Base-by-base conservation (phyloP, 1,140 invertebrate genomes). In the Phocides pigmalion region DNA sequence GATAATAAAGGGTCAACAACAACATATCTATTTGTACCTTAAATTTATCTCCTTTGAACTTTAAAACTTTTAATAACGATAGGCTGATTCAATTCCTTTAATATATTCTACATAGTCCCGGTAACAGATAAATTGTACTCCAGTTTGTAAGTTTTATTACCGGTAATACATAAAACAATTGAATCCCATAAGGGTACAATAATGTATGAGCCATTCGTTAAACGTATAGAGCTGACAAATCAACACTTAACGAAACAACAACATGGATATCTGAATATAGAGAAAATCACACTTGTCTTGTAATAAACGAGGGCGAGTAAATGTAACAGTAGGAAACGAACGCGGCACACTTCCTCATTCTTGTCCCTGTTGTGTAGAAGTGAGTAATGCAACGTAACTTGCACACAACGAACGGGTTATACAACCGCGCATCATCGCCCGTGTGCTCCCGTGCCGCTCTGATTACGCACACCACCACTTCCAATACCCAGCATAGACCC, bases 281-380 rank as follows among this genome's bases (percentile, higher is more conserved):
- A 58, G 41, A 63, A 67, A n/a, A n/a, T n/a, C n/a, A 70, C 62
- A 74, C 54, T 70, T 68, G 54, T 66, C 63, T 59, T 67, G 62
- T 62, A 39, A 66, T 62, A 74, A 84, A 82, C 71, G 77, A 82
- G 82, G 74, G 63, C 74, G 61, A 77, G 73, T 81, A 79, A 85
- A 81, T 86, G 79, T 87, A 85, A 87, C 78, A 88, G 79, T 76
- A 87, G 86, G 84, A 87, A 90, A 85, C 72, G 70, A 78, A 76
- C 68, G 62, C 66, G 61, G 54, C 68, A 70, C 63, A 61, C 72
- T 90, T 90, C 82, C 86, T 89, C 82, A 79, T 90, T 82, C 78
- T 82, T 79, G 76, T 70, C 74, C 68, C 63, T 79, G 75, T 76
- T 75, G 75, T 75, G 76, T 79, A 69, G 76, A 76, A 71, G 76